Base-by-base conservation (phyloP, 2,113 vertebrate species). In the Microtus montanus region DNA sequence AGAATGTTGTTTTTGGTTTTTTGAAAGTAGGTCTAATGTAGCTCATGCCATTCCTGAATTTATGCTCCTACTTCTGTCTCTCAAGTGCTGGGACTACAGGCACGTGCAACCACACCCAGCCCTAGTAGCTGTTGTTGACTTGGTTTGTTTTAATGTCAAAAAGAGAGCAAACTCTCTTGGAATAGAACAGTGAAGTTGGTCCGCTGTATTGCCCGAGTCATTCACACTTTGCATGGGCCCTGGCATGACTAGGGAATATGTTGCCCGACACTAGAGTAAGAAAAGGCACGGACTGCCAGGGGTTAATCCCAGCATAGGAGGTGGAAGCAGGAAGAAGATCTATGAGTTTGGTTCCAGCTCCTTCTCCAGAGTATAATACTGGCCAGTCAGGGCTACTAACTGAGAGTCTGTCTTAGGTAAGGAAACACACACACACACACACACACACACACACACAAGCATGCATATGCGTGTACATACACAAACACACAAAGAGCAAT, bases 181-280 rank as follows among this genome's bases (percentile, higher is more conserved):
- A 58, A 70, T 1, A 7, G 88, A 90, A 92, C 35, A 78, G 61
- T 35, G 22, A 58, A 54, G 49, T 41, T 3, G 13, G 38, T 5
- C 35, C 20, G 49, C n/a, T 64, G 24, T 4, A 47, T 11, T n/a
- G 33, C 47, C 58, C 19, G 13, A 49, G 33, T 63, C 7, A 2
- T 7, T 22, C 35, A 12, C 22, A 26, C n/a, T 66, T 38, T 6
- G 24, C 44, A 24, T 0, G 2, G 1, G 13, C 20, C 38, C 52
- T 85, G 8, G 3, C 1, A n/a, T n/a, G 12, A 58, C 28, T 22
- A 8, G 52, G 38, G 33, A 78, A 47, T 20, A 8, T 10, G 35
- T 12, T 1, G 19, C 2, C 10, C 13, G 30, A 30, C 28, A 5
- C 12, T 79, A 90, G 41, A 79, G 10, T 75, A n/a, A 70, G 44